These are phyloP conservation scores for Lytechinus variegatus DNA, from an alignment of 35 echinoderm and acorn worm genomes.

Conservation along the genomic window DNA sequence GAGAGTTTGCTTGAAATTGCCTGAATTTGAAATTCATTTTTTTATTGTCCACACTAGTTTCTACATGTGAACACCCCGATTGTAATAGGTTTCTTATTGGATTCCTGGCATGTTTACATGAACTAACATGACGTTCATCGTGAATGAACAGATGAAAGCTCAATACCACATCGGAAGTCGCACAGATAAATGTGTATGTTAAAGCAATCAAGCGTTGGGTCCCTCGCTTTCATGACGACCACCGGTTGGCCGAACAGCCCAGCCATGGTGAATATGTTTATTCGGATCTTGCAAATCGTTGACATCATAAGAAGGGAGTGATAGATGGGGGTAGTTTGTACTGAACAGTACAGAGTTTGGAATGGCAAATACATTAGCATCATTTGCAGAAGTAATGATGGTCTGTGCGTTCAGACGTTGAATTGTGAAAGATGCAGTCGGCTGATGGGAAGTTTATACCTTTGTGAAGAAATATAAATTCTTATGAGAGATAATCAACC, in stretches of 20 bases:
- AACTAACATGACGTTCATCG: background rate
- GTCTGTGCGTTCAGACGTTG: background rate
- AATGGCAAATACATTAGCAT: constrained; percentile 13
- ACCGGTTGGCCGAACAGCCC: background rate
- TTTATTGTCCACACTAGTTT: too few relatives aligned
- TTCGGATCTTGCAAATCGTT: background rate
- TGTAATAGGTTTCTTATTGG: background rate
- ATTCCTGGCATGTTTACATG: background rate
- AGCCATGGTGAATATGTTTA: background rate
- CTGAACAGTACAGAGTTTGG: background rate
- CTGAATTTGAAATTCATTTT: too few relatives aligned
- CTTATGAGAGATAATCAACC: too few relatives aligned
- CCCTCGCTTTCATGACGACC: background rate
- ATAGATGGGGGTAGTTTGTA: background rate
- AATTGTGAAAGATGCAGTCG: background rate
- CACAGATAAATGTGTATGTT: background rate
- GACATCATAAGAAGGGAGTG: background rate
- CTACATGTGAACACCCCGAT: background rate
- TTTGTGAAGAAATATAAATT: too few relatives aligned
- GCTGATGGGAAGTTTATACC: too few relatives aligned
- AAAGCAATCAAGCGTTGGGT: background rate
- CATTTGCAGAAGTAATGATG: background rate
- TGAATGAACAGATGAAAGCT: background rate
- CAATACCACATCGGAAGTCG: background rate
- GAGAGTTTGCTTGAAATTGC: too few relatives aligned